Percentiles rank a stretch among this genome's conserved stretches.
phyloP scores from a whole-genome alignment of 2,797 vertebrate genomes.

The Rallus crepitans region DNA sequence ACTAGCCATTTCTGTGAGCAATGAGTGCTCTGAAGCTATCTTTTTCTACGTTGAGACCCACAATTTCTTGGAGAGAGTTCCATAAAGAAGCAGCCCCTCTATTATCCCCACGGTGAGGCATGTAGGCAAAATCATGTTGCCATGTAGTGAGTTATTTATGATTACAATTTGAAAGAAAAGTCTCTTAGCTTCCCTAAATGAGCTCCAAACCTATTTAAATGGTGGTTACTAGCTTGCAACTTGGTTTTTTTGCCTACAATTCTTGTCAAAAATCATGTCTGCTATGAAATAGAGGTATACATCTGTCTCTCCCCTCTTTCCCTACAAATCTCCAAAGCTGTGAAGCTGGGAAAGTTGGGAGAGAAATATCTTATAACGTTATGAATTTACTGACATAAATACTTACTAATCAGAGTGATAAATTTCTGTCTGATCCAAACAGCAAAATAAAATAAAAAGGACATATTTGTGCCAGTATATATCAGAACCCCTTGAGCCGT shows the following conservation, averaged over 20 bases:
- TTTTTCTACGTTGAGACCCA: background rate
- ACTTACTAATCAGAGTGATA: constrained; percentile 67
- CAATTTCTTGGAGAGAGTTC: constrained; percentile 1
- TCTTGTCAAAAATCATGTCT: background rate
- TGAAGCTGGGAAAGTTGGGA: background rate
- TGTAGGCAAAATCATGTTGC: background rate
- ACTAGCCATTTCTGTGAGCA: background rate
- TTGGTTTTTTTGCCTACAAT: background rate
- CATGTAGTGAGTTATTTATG: background rate
- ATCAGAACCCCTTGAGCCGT: constrained; percentile 27
- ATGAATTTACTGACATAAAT: constrained; percentile 66
- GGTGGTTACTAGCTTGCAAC: background rate
- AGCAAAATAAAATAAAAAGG: constrained; percentile 59
- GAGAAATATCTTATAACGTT: constrained; percentile 54
- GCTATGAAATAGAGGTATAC: background rate
- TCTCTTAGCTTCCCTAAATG: background rate
- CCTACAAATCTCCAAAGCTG: constrained; percentile 17
- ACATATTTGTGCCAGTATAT: constrained; percentile 15
- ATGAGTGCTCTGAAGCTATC: background rate
- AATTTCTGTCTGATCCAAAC: constrained; percentile 59
- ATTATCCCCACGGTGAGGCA: background rate
- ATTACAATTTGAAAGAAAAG: background rate
- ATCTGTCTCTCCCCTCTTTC: background rate
- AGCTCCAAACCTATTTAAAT: background rate
- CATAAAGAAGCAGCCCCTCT: background rate